Conservation (phyloP, 2,113 vertebrate species). For the Siniperca knerii region DNA sequence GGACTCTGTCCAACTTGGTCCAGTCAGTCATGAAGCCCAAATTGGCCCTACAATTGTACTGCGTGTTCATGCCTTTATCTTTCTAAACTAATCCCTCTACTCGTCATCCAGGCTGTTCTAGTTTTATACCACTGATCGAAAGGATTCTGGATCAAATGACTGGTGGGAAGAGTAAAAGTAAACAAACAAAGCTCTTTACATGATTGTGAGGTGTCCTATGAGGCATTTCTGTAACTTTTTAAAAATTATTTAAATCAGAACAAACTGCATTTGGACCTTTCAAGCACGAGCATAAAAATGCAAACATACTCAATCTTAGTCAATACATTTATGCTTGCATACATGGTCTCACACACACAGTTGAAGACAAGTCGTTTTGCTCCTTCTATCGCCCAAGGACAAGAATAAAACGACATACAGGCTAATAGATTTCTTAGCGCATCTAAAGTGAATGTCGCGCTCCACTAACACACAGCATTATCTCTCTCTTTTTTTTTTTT, state of each 20-base stretch:
- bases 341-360: slow-evolving; percentile 22
- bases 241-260: not conserved
- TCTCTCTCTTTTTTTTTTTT: not conserved
- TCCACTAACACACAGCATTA: slow-evolving; percentile 43
- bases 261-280: not conserved
- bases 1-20: not conserved
- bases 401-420: slow-evolving; percentile 39
- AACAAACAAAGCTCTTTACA: not conserved
- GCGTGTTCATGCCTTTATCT: not conserved
- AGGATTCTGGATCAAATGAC: not conserved
- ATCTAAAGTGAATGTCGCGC: slow-evolving; percentile 55
- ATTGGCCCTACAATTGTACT: not conserved
- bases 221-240: not conserved
- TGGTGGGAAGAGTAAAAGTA: not conserved
- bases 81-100: slow-evolving; percentile 12
- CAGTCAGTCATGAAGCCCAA: not conserved
- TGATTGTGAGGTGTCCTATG: not conserved
- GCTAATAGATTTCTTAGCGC: slow-evolving; percentile 62
- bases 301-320: not conserved
- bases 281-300: not conserved
- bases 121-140: not conserved
- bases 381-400: slow-evolving; percentile 45
- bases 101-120: not conserved
- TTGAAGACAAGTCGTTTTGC: slow-evolving; percentile 15
- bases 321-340: not conserved